phyloP scores from a whole-genome alignment of 2,888 invertebrate genomes.

The Drosophila fungiperda region DNA sequence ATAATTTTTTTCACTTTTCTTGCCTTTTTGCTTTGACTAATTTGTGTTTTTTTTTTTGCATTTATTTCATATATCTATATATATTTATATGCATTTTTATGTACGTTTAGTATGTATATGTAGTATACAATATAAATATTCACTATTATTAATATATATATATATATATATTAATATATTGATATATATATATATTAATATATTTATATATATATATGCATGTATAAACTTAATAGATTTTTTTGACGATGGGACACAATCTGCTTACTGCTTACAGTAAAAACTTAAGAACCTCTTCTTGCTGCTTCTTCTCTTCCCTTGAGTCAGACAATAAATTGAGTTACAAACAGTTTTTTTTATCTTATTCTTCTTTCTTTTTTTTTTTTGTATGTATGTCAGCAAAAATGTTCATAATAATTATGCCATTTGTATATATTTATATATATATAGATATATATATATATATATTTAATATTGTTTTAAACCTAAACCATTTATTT shows the following conservation, averaged over 20 bases:
- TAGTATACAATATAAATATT: slow-evolving; percentile 74
- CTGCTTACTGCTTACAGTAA: slow-evolving; percentile 66
- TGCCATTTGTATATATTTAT: slow-evolving; percentile 62
- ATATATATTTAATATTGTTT: slow-evolving; percentile 55
- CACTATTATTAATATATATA: slow-evolving; percentile 46
- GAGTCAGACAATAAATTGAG: slow-evolving; percentile 76
- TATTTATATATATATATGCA: slow-evolving; percentile 53
- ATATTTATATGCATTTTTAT: slow-evolving; percentile 33
- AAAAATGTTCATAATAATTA: slow-evolving; percentile 72
- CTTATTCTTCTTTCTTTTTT: slow-evolving; percentile 35
- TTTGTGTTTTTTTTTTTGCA: slow-evolving; percentile 47
- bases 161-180: slow-evolving; percentile 28
- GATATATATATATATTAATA: slow-evolving; percentile 26
- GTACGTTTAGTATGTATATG: slow-evolving; percentile 39
- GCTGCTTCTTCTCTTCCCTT: slow-evolving; percentile 23
- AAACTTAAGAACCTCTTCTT: slow-evolving; percentile 68
- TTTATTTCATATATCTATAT: slow-evolving; percentile 30
- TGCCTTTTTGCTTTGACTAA: slow-evolving; percentile 51
- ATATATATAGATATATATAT: slow-evolving; percentile 53
- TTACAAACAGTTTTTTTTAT: slow-evolving; percentile 63
- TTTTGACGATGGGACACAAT: slow-evolving; percentile 78
- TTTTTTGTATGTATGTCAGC: slow-evolving; percentile 61
- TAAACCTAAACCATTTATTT: slow-evolving; percentile 79
- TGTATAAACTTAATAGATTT: slow-evolving; percentile 77
- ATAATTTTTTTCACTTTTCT: slow-evolving; percentile 36